Base-by-base conservation (phyloP, 2,113 vertebrate species). In the Lagopus muta region DNA sequence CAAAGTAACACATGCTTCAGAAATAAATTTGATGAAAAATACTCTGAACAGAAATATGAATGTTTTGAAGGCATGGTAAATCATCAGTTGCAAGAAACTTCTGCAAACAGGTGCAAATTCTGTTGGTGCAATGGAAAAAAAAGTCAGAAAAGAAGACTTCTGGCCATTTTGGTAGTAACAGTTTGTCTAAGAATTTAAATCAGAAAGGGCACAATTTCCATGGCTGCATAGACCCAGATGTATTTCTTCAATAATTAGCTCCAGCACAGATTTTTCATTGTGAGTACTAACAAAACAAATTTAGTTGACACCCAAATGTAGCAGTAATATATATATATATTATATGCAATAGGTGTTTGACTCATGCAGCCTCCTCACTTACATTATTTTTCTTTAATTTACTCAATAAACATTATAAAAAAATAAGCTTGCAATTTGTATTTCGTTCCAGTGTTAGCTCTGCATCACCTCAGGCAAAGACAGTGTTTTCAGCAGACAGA, bases 351-450 rank as follows among this genome's bases (percentile, higher is more conserved):
- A 84, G 70, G 64, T 58, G 64, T 79, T 47, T 80, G 89, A 89
- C 55, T 95, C 84, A 86, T 60, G 80, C 90, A 90, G 88, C 78
- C 93, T 83, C 62, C 36, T 83, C 76, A 88, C 72, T 94, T 88
- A 95, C 60, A 66, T 82, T 66, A 72, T 66, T 88, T 74, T 60
- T 45, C 40, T 61, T 47, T 77, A 24, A 86, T 94, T 96, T 94
- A 89, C 81, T 90, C 91, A 88, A 94, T 93, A 96, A 95, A 93
- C 47, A 45, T 93, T 77, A 90, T 96, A 96, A 96, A 97, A 96
- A 97, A 97, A 97, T 96, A 97, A 86, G 83, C 92, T 88, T 96
- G 72, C 85, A 77, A 86, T 96, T 97, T 94, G 55, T 94, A 87
- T 96, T 96, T 95, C 72, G 55, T 62, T 94, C 66, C 14, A 62